Percentiles rank a stretch among this genome's conserved stretches.
These are phyloP conservation scores for Phenganax marumi DNA, from an alignment of 92 coral and sea anemone genomes.

Conservation along the genomic window DNA sequence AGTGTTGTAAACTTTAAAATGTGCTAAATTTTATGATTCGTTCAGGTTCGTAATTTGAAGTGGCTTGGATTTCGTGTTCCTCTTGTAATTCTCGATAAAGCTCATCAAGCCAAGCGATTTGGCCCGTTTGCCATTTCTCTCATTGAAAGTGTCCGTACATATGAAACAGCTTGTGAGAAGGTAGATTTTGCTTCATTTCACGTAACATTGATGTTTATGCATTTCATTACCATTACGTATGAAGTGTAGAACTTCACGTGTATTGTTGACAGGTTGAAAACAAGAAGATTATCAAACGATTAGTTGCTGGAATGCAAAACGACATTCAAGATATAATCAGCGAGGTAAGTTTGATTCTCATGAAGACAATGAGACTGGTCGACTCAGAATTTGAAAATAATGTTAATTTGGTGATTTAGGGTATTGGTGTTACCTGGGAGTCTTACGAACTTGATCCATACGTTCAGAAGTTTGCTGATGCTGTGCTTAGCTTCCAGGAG, in stretches of 20 bases:
- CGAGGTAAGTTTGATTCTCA: constrained; percentile 56
- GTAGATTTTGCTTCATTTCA: constrained; percentile 31
- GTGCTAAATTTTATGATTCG: neutral
- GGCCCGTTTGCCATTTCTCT: constrained; percentile 98
- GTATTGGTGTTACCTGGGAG: constrained; percentile 95
- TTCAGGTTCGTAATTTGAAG: constrained; percentile 86
- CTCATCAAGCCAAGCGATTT: constrained; percentile 97
- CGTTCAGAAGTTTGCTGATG: constrained; percentile 92
- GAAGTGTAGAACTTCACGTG: neutral
- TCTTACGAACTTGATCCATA: constrained; percentile 99
- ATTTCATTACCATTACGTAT: neutral
- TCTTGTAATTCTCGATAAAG: constrained; percentile 92
- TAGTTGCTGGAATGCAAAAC: constrained; percentile 89
- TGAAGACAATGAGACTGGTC: neutral
- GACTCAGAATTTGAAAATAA: neutral
- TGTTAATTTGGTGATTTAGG: constrained; percentile 54
- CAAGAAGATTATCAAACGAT: constrained; percentile 78
- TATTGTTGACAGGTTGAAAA: constrained; percentile 71
- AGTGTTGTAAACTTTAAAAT: neutral
- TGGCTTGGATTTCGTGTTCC: constrained; percentile 99
- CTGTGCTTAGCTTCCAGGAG: constrained; percentile 97
- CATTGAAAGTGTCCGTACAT: constrained; percentile 95
- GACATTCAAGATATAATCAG: constrained; percentile 89
- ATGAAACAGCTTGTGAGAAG: constrained; percentile 98
- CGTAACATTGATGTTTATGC: no score